Conservation (phyloP, 2,797 vertebrate genomes). For the Periparus ater region DNA sequence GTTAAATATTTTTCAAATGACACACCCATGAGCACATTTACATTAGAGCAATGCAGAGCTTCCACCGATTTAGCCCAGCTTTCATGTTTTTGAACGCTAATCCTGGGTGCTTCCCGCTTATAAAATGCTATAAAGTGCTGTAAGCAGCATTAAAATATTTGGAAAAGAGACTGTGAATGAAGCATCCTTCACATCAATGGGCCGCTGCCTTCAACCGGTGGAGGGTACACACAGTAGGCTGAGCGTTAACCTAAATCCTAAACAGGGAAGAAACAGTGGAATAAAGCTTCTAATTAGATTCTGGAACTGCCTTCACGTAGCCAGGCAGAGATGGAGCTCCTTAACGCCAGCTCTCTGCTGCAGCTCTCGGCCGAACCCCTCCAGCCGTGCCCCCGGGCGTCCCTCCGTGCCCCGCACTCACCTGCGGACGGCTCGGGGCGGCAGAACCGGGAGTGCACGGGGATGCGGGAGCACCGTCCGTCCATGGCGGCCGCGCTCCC, state of each 20-base stretch:
- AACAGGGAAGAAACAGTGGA: fast-evolving
- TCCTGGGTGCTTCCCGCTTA: fast-evolving
- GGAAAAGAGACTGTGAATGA: neutral
- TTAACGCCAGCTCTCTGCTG: no score
- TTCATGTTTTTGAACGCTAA: fast-evolving
- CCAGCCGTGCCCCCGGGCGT: neutral
- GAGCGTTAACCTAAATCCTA: fast-evolving
- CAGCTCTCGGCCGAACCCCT: no score
- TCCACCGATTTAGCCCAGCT: fast-evolving
- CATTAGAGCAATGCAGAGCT: fast-evolving
- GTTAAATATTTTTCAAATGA: neutral
- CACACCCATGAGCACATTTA: no score
- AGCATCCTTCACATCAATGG: fast-evolving
- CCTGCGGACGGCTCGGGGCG: neutral
- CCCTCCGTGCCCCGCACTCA: neutral
- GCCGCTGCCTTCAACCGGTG: neutral
- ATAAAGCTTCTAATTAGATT: fast-evolving
- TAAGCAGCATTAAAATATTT: fast-evolving
- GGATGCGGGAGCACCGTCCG: neutral
- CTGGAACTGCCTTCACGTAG: neutral
- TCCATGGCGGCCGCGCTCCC: neutral
- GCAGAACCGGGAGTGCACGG: neutral
- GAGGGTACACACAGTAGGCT: neutral
- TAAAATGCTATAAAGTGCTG: neutral
- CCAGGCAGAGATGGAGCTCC: fast-evolving